These are phyloP conservation scores for Tachycineta bicolor DNA, from an alignment of 2,113 vertebrate genomes.

Conservation along the genomic window DNA sequence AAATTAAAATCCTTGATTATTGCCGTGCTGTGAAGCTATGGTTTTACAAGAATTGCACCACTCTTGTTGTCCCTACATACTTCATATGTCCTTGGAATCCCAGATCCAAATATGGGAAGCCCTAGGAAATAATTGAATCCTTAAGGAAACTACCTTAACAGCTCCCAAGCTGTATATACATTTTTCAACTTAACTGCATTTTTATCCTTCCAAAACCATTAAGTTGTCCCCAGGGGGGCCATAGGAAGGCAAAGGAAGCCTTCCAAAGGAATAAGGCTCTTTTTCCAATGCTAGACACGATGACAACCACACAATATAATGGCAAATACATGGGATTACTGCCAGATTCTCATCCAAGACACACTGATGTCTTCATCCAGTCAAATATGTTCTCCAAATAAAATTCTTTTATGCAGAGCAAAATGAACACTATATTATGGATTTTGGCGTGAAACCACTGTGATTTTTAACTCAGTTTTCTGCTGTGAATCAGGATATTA, in stretches of 20 bases:
- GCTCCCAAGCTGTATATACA: not conserved
- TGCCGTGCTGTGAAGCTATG: not conserved
- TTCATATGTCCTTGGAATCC: fast-evolving
- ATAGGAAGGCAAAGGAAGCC: not conserved
- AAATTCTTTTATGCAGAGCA: not conserved
- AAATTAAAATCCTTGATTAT: not conserved
- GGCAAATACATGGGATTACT: not conserved
- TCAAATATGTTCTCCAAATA: slow-evolving; percentile 19
- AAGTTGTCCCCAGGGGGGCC: not conserved
- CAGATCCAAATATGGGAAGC: not conserved
- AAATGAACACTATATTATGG: not conserved
- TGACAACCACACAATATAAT: not conserved
- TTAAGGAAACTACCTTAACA: not conserved
- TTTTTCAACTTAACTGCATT: not conserved
- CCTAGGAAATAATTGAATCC: not conserved
- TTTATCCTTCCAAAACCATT: not conserved
- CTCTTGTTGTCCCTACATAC: not conserved
- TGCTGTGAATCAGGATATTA: not conserved
- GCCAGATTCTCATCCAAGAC: not conserved
- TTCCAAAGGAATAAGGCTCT: not conserved
- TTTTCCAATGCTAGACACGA: fast-evolving
- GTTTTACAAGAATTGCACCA: not conserved
- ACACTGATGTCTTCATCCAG: not conserved
- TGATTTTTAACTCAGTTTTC: slow-evolving; percentile 2
- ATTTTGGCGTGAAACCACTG: slow-evolving; percentile 29